Percentiles rank a stretch among this genome's conserved stretches.
These are phyloP conservation scores for Elmis aenea DNA, from an alignment of 2,888 invertebrate genomes.

Conservation along the genomic window DNA sequence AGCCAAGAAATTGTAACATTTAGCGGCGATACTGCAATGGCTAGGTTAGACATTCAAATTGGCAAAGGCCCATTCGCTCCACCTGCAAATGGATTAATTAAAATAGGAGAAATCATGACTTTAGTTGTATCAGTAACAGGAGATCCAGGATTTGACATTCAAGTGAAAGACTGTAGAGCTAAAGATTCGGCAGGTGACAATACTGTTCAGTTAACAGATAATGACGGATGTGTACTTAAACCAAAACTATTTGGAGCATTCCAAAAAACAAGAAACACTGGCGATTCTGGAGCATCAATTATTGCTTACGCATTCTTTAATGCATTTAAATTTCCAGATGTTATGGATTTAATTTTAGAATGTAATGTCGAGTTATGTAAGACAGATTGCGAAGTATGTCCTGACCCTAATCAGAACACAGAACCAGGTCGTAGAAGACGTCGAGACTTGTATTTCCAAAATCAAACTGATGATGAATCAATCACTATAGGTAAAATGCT, in stretches of 20 bases:
- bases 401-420: constrained; percentile 58
- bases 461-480: constrained; percentile 51
- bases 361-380: constrained; percentile 80
- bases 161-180: constrained; percentile 72
- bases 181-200: constrained; percentile 64
- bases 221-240: constrained; percentile 70
- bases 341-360: constrained; percentile 76
- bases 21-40: constrained; percentile 79
- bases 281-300: constrained; percentile 66
- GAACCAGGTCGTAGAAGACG: constrained; percentile 49
- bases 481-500: constrained; percentile 62
- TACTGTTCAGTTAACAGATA: constrained; percentile 66
- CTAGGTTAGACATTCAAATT: constrained; percentile 69
- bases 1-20: constrained; percentile 77
- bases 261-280: constrained; percentile 73
- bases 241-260: constrained; percentile 77
- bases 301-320: constrained; percentile 76
- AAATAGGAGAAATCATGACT: constrained; percentile 78
- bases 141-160: constrained; percentile 72
- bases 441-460: constrained; percentile 48
- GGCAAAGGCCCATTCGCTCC: constrained; percentile 75
- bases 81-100: constrained; percentile 70
- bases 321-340: constrained; percentile 79
- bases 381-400: constrained; percentile 70
- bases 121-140: constrained; percentile 75